Percentiles rank a stretch among this genome's conserved stretches.
Conservation (phyloP, 2,888 invertebrate genomes). For the Notodromas monacha region DNA sequence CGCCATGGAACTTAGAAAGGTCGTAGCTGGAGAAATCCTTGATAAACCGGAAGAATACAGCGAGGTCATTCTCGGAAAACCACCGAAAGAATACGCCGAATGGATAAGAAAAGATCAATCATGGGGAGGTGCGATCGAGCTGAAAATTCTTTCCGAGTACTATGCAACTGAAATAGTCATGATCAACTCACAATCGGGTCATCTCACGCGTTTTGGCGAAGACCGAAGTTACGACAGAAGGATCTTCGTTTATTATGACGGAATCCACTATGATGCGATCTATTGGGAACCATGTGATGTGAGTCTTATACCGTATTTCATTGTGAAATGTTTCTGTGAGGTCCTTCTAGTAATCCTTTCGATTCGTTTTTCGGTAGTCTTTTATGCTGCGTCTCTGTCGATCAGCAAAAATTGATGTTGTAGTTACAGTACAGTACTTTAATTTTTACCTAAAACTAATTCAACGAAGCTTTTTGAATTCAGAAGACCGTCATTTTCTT, state of each 20-base stretch:
- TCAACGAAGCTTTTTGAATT: no score
- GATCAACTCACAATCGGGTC: conserved; percentile 58
- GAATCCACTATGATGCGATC: conserved; percentile 80
- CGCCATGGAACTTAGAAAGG: conserved; percentile 40
- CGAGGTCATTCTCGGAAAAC: conserved; percentile 51
- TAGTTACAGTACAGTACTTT: no score
- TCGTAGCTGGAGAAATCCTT: conserved; percentile 51
- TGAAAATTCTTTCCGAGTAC: conserved; percentile 47
- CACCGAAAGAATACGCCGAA: conserved; percentile 46
- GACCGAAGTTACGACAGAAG: conserved; percentile 48
- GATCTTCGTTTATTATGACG: conserved; percentile 67
- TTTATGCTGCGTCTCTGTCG: no score
- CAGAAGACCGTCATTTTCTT: no score
- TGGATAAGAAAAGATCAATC: conserved; percentile 65
- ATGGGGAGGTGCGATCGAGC: conserved; percentile 89
- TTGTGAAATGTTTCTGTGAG: conserved; percentile 8
- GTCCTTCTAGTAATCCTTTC: no score
- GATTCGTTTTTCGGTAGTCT: no score
- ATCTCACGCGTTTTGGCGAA: conserved; percentile 72
- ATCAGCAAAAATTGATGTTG: no score
- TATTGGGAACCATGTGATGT: conserved; percentile 48
- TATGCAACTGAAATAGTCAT: conserved; percentile 74
- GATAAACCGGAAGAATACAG: conserved; percentile 41
- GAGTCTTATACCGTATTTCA: conserved; percentile 18
- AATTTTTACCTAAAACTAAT: no score